Percentiles rank a stretch among this genome's conserved stretches.
Conservation (phyloP, 2,113 vertebrate genomes). For the Engystomops pustulosus region DNA sequence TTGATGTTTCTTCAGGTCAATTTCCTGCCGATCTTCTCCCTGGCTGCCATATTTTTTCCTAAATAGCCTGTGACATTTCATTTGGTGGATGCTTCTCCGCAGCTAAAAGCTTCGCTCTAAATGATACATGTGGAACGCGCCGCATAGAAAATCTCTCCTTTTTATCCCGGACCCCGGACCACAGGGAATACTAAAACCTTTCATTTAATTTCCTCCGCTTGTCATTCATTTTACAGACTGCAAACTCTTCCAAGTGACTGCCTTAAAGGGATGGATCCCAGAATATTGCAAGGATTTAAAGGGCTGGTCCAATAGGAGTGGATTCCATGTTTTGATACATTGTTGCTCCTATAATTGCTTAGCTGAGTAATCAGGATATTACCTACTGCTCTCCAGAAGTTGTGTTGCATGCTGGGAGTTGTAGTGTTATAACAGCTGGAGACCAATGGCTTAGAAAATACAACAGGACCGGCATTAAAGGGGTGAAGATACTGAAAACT, state of each 20-base stretch:
- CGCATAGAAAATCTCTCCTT: constrained; percentile 9
- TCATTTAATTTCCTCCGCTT: constrained; percentile 12
- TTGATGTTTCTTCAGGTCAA: constrained; percentile 35
- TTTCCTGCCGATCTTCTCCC: constrained; percentile 1
- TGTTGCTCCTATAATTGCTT: no score
- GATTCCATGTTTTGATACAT: no score
- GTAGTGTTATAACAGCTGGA: no score
- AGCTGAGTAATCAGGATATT: no score
- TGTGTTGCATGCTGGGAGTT: no score
- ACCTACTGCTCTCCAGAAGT: no score
- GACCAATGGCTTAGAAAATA: no score
- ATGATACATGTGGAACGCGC: constrained; percentile 22
- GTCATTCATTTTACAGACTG: constrained; percentile 11
- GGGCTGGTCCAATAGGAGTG: background rate
- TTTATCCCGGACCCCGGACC: background rate
- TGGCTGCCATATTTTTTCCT: constrained; percentile 26
- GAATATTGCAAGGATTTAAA: background rate
- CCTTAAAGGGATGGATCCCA: background rate
- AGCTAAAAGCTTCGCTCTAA: constrained; percentile 45
- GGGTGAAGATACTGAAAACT: no score
- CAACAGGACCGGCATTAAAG: no score
- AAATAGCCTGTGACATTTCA: constrained; percentile 53
- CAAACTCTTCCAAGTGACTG: background rate
- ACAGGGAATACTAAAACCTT: constrained; percentile 35
- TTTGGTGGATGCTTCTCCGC: constrained; percentile 24